These are phyloP conservation scores for Sylvicola cinctus DNA, from an alignment of 2,888 invertebrate genomes.

Conservation along the genomic window DNA sequence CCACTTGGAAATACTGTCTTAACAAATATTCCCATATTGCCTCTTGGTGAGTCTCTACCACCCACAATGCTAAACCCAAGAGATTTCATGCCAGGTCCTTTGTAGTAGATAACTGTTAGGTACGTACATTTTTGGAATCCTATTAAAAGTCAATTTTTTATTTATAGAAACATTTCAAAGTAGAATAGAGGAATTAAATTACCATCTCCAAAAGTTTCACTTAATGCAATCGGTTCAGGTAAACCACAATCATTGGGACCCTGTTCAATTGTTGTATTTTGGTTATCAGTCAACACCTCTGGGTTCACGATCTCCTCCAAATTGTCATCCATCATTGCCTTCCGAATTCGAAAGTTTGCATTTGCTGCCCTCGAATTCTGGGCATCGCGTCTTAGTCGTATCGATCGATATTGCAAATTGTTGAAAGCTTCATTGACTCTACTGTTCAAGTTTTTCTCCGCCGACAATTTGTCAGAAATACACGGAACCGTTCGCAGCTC, in stretches of 20 bases:
- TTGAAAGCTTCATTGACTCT: too few species aligned
- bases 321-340: too few species aligned
- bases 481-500: too few species aligned
- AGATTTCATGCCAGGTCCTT: constrained; percentile 66
- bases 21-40: constrained; percentile 74
- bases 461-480: too few species aligned
- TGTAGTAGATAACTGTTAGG: constrained; percentile 41
- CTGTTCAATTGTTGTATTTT: too few species aligned
- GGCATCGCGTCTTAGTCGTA: background rate
- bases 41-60: constrained; percentile 70
- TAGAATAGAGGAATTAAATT: too few species aligned
- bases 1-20: constrained; percentile 74
- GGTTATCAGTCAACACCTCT: too few species aligned
- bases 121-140: constrained; percentile 2
- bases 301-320: too few species aligned
- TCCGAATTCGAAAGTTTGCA: background rate
- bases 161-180: background rate
- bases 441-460: too few species aligned
- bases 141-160: background rate
- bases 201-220: too few species aligned
- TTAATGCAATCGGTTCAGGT: too few species aligned
- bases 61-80: constrained; percentile 82
- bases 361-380: background rate
- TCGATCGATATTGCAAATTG: constrained; percentile 1
- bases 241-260: too few species aligned